phyloP scores from a whole-genome alignment of 2,797 vertebrate species.

The Rousettus madagascariensis region DNA sequence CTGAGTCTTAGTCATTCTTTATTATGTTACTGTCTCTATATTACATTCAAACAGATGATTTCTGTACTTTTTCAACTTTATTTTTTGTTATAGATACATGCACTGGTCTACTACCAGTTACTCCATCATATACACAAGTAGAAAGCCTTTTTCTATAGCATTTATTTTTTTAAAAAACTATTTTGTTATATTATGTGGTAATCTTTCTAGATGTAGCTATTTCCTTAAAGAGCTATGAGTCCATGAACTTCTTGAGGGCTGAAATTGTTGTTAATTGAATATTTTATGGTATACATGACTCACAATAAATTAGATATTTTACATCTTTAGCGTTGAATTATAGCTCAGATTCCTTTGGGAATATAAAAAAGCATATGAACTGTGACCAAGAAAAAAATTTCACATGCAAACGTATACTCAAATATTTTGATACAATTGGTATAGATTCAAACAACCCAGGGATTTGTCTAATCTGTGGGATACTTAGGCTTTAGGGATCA shows the following conservation, averaged over 20 bases:
- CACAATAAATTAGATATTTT: neutral
- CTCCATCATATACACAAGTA: neutral
- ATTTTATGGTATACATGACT: neutral
- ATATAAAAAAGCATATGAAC: neutral
- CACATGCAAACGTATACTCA: neutral
- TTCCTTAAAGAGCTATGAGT: neutral
- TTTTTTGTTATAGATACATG: neutral
- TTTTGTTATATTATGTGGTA: neutral
- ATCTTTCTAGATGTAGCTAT: neutral
- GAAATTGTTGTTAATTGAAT: neutral
- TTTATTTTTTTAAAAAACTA: neutral
- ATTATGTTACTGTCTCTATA: neutral
- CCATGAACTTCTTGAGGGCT: neutral
- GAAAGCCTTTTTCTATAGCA: neutral
- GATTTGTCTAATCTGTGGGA: neutral
- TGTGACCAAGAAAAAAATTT: neutral
- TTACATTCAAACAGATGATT: neutral
- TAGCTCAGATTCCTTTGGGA: neutral
- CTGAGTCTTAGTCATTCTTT: neutral
- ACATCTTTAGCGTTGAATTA: neutral
- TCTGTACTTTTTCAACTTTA: neutral
- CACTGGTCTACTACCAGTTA: neutral
- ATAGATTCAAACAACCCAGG: neutral
- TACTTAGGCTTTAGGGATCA: neutral
- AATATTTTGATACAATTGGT: neutral